Conservation (phyloP, 2,888 invertebrate genomes). For the Antitype chi region DNA sequence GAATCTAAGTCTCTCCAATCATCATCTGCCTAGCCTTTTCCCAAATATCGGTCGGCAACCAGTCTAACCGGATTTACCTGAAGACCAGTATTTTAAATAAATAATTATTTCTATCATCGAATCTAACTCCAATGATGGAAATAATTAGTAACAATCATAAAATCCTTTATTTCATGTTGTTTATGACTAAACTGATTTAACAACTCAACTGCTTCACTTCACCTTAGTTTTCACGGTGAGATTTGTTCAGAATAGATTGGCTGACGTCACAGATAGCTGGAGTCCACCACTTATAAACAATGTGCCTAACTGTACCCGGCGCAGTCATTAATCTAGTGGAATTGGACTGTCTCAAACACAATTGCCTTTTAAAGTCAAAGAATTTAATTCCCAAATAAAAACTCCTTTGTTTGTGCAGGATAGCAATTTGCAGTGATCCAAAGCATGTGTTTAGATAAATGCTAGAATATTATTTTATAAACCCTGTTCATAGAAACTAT, state of each 20-base stretch:
- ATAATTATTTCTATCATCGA: no score
- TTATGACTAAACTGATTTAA: background rate
- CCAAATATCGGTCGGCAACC: no score
- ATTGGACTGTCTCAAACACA: conserved; percentile 58
- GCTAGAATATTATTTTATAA: background rate
- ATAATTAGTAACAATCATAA: background rate
- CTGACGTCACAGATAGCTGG: background rate
- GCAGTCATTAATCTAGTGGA: conserved; percentile 51
- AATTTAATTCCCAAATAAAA: conserved; percentile 56
- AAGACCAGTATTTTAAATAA: no score
- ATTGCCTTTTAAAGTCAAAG: conserved; percentile 57
- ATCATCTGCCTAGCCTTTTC: no score
- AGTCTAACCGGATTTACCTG: no score
- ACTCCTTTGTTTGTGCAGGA: conserved; percentile 18
- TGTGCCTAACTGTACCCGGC: conserved; percentile 14
- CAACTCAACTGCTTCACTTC: background rate
- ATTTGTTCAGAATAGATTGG: background rate
- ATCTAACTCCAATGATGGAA: no score
- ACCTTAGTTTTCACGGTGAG: background rate
- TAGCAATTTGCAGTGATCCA: background rate
- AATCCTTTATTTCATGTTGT: background rate
- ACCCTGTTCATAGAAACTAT: no score
- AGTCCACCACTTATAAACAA: conserved; percentile 11
- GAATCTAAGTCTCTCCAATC: no score
- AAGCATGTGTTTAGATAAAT: background rate